Evolutionary conservation across 2,888 invertebrate species (phyloP).

Genomic region (Charanyca ferruginea): DNA sequence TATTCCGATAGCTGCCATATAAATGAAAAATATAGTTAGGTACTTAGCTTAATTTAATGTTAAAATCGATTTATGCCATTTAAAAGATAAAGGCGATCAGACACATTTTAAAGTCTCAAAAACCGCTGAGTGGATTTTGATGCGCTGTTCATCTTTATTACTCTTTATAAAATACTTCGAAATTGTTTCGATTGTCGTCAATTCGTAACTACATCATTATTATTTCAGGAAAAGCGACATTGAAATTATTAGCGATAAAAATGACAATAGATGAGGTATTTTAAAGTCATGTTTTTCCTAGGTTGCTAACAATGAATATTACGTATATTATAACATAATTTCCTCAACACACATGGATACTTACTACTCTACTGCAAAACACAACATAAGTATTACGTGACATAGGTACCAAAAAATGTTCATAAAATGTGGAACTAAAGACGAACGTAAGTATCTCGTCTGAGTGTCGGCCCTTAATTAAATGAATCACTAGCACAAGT

Average conservation of each 20-base stretch:
- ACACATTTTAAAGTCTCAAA: slow-evolving; percentile 14
- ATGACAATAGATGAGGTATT: too few relatives aligned
- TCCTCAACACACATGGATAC: slow-evolving; percentile 13
- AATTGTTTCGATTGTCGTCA: slow-evolving; percentile 15
- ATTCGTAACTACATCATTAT: slow-evolving; percentile 13
- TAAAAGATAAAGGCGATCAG: background rate
- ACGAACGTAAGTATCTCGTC: slow-evolving; percentile 38
- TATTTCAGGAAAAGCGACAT: slow-evolving; percentile 14
- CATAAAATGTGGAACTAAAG: slow-evolving; percentile 13
- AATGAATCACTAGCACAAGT: slow-evolving; percentile 70
- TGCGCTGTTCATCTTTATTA: slow-evolving; percentile 36
- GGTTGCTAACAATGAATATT: slow-evolving; percentile 21
- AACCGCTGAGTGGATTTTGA: slow-evolving; percentile 48
- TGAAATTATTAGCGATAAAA: slow-evolving; percentile 14
- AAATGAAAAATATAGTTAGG: too few relatives aligned
- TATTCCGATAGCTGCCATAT: background rate
- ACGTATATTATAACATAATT: slow-evolving; percentile 13
- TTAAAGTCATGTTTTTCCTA: slow-evolving; percentile 9
- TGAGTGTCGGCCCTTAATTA: slow-evolving; percentile 65
- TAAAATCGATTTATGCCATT: slow-evolving; percentile 7
- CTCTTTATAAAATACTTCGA: slow-evolving; percentile 9
- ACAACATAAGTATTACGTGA: slow-evolving; percentile 21
- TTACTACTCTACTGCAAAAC: background rate
- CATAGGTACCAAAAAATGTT: slow-evolving; percentile 2
- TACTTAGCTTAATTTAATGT: too few relatives aligned